Percentiles rank a stretch among this genome's conserved stretches.
Evolutionary conservation across 2,888 invertebrate species (phyloP).

Genomic region (Tachina fera): DNA sequence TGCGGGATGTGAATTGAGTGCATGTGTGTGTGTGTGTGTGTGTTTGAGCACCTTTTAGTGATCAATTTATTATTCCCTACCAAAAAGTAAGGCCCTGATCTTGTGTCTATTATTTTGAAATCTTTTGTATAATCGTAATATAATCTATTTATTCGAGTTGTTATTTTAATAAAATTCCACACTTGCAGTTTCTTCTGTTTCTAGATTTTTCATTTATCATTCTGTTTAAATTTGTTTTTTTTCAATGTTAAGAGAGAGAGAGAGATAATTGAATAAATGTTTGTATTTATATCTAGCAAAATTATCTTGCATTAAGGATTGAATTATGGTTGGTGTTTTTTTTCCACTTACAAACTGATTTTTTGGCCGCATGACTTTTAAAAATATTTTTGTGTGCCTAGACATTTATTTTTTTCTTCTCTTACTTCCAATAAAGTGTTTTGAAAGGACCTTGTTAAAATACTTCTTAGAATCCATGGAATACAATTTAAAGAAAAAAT

Average conservation of each 20-base stretch:
- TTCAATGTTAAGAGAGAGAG: not conserved
- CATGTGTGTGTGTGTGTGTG: not conserved
- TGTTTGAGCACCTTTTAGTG: slow-evolving; percentile 63
- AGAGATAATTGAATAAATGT: not conserved
- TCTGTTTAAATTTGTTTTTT: not conserved
- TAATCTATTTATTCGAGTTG: slow-evolving; percentile 67
- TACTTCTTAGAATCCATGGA: slow-evolving; percentile 55
- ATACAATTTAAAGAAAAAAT: not conserved
- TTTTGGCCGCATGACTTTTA: slow-evolving; percentile 66
- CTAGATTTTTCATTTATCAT: slow-evolving; percentile 2
- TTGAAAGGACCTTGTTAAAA: slow-evolving; percentile 47
- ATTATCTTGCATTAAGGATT: not conserved
- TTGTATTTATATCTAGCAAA: slow-evolving; percentile 3
- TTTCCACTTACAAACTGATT: not conserved
- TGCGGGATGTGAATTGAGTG: too few species aligned
- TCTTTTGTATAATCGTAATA: slow-evolving; percentile 63
- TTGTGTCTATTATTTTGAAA: slow-evolving; percentile 23
- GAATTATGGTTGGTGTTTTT: not conserved
- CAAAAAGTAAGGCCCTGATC: slow-evolving; percentile 61
- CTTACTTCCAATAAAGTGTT: slow-evolving; percentile 9
- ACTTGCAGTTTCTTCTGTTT: slow-evolving; percentile 41
- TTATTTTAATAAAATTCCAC: slow-evolving; percentile 60
- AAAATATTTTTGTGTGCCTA: slow-evolving; percentile 18
- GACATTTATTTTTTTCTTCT: slow-evolving; percentile 3
- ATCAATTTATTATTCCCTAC: slow-evolving; percentile 67